A percentile compares a stretch with the other conserved stretches of the same genome.
phyloP scores from a whole-genome alignment of 2,113 vertebrate genomes.

The Dendropsophus ebraccatus region DNA sequence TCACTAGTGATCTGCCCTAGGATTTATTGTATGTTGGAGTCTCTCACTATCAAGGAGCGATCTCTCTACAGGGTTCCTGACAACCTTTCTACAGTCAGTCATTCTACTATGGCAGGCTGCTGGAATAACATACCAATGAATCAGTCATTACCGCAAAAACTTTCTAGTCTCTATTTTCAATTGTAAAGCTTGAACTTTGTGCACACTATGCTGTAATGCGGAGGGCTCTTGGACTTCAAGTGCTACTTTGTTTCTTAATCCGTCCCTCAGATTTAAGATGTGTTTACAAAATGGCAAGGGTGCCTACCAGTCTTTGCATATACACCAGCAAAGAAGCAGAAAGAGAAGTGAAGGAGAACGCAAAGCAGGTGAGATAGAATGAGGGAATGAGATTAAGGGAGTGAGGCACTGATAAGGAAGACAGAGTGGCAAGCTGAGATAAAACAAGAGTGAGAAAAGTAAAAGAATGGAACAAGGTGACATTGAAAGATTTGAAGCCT shows the following conservation, averaged over 20 bases:
- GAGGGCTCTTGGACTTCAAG: background rate
- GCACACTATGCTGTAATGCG: background rate
- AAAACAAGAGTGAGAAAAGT: constrained; percentile 46
- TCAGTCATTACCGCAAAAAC: background rate
- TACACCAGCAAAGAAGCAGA: background rate
- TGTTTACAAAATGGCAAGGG: background rate
- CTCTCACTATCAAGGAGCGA: background rate
- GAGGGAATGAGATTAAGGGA: constrained; percentile 37
- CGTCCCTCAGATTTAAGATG: background rate
- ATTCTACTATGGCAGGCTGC: background rate
- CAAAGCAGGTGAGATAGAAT: constrained; percentile 18
- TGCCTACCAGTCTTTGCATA: background rate
- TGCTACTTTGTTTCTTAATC: background rate
- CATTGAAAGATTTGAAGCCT: constrained; percentile 34
- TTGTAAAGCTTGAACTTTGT: background rate
- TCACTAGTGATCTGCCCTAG: background rate
- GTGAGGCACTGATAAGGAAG: constrained; percentile 45
- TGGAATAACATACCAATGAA: background rate
- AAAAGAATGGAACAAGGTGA: constrained; percentile 51
- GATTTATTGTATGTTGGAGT: background rate
- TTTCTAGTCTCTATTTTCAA: background rate
- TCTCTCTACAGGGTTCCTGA: background rate
- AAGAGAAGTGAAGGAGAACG: constrained; percentile 32
- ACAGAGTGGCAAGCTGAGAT: constrained; percentile 49
- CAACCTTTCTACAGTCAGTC: background rate